Conservation (phyloP, 2,888 invertebrate species). For the Eupithecia abbreviata region DNA sequence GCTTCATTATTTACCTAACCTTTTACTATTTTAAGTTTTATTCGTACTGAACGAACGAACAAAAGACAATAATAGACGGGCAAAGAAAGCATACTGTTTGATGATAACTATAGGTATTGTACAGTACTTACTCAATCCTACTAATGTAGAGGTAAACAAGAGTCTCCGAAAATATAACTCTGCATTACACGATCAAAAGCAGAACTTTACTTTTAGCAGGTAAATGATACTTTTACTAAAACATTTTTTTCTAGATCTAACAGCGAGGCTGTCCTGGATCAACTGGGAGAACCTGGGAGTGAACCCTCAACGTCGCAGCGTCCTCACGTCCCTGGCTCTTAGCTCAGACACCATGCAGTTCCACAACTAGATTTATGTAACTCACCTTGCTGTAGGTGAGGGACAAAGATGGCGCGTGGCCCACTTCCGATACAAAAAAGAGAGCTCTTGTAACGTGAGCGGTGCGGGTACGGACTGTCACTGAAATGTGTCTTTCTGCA, state of each 20-base stretch:
- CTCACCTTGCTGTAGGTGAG: background rate
- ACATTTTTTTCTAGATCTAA: conserved; percentile 88
- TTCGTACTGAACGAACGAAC: background rate
- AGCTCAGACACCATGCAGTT: conserved; percentile 87
- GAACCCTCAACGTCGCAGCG: conserved; percentile 92
- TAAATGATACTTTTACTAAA: background rate
- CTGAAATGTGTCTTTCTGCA: background rate
- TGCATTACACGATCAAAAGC: background rate
- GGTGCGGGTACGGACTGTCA: too few species aligned
- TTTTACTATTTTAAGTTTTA: background rate
- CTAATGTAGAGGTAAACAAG: background rate
- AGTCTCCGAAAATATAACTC: background rate
- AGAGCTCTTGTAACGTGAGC: background rate
- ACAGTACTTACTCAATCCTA: background rate
- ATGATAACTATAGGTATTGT: too few species aligned
- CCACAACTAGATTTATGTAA: conserved; percentile 63
- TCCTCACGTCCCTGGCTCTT: conserved; percentile 91
- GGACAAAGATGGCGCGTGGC: background rate
- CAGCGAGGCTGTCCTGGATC: conserved; percentile 98
- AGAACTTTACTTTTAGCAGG: background rate
- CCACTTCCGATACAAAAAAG: background rate
- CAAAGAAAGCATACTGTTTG: background rate
- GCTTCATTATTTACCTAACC: background rate
- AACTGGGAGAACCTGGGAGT: conserved; percentile 99
- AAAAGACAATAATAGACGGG: too few species aligned